These are phyloP conservation scores for Drosophila ohnishii DNA, from an alignment of 1,140 invertebrate genomes.

Conservation along the genomic window DNA sequence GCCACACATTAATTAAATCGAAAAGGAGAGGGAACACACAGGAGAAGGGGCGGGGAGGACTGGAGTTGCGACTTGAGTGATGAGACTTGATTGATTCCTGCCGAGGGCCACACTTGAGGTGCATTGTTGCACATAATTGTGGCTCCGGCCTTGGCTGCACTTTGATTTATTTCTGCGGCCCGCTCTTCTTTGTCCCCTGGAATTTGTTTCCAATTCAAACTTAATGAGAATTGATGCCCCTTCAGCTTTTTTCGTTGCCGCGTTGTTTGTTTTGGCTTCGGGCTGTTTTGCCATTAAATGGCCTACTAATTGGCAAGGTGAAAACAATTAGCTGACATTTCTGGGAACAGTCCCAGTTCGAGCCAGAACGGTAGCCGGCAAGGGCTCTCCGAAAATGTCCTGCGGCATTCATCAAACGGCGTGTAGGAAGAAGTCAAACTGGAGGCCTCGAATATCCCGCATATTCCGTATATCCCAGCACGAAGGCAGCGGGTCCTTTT, in stretches of 20 bases:
- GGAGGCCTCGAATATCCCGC: neutral
- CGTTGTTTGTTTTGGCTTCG: constrained; percentile 30
- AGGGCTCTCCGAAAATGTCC: constrained; percentile 11
- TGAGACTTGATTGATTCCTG: constrained; percentile 82
- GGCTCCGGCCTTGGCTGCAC: constrained; percentile 54
- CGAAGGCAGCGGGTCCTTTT: constrained; percentile 38
- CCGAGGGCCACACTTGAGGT: constrained; percentile 74
- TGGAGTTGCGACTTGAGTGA: constrained; percentile 64
- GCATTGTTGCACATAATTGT: constrained; percentile 72
- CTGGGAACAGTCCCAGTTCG: constrained; percentile 8
- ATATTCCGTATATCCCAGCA: constrained; percentile 37
- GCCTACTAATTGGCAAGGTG: constrained; percentile 66
- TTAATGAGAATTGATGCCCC: constrained; percentile 77
- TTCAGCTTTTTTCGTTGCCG: constrained; percentile 63
- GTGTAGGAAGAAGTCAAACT: constrained; percentile 7
- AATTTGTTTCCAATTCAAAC: constrained; percentile 78
- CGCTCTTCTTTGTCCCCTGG: constrained; percentile 30
- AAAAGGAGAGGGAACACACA: constrained; percentile 40
- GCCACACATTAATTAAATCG: constrained; percentile 80
- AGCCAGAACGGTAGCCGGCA: constrained; percentile 39
- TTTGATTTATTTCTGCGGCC: constrained; percentile 68
- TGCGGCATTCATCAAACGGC: constrained; percentile 46
- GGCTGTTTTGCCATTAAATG: constrained; percentile 54
- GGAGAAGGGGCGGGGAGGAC: constrained; percentile 13
- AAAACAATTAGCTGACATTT: constrained; percentile 53